phyloP scores from a whole-genome alignment of 2,113 vertebrate genomes.

The Cichladusa arquata region DNA sequence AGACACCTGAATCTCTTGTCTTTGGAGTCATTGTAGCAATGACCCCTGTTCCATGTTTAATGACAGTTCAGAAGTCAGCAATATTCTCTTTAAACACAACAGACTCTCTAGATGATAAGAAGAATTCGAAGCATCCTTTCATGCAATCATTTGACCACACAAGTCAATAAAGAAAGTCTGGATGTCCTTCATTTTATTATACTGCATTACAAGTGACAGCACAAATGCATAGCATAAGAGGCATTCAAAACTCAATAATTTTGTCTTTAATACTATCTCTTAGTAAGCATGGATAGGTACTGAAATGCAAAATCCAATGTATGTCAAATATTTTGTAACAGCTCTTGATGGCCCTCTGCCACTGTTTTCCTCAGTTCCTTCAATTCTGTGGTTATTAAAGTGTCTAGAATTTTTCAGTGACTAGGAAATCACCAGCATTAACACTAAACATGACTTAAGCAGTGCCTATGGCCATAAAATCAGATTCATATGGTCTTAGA shows the following conservation, averaged over 20 bases:
- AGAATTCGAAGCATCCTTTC: not conserved
- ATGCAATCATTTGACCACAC: not conserved
- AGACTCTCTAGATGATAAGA: not conserved
- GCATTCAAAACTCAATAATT: not conserved
- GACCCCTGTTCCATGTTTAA: not conserved
- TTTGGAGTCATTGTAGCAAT: not conserved
- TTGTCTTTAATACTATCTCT: not conserved
- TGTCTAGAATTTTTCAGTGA: not conserved
- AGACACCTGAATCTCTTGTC: not conserved
- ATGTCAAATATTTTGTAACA: rapidly evolving
- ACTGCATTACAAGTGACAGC: not conserved
- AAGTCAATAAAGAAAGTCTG: not conserved
- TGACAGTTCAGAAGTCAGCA: not conserved
- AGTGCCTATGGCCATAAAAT: not conserved
- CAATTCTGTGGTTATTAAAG: not conserved
- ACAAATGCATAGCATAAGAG: not conserved
- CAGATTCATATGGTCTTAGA: rapidly evolving
- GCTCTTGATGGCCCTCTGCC: not conserved
- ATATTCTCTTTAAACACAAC: not conserved
- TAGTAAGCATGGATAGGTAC: not conserved
- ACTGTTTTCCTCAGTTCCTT: not conserved
- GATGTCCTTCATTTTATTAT: not conserved
- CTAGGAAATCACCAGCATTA: not conserved
- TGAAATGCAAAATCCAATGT: not conserved
- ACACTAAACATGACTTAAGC: not conserved